A percentile compares a stretch with the other conserved stretches of the same genome.
Conservation (phyloP, 2,888 invertebrate species). For the Stenolophus ochropezus region DNA sequence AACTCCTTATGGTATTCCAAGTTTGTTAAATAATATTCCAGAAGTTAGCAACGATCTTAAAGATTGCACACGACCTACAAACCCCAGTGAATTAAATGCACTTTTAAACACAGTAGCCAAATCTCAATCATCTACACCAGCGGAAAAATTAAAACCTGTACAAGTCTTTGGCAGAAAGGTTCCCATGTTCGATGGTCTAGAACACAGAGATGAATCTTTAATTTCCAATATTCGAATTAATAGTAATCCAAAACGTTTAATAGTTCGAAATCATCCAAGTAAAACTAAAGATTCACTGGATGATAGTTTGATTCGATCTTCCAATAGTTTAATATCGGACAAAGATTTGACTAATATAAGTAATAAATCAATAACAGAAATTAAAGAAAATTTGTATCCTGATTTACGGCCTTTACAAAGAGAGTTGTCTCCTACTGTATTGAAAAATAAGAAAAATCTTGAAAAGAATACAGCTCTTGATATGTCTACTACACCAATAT, state of each 20-base stretch:
- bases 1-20: slow-evolving; percentile 91
- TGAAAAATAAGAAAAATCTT: slow-evolving; percentile 2
- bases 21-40: slow-evolving; percentile 82
- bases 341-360: slow-evolving; percentile 9
- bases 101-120: slow-evolving; percentile 66
- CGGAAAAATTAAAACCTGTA: slow-evolving; percentile 47
- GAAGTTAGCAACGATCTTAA: slow-evolving; percentile 38
- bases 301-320: slow-evolving; percentile 1
- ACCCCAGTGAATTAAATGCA: slow-evolving; percentile 69
- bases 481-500: slow-evolving; percentile 22
- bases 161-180: slow-evolving; percentile 52
- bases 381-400: slow-evolving; percentile 16
- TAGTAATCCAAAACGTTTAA: slow-evolving; percentile 50
- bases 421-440: neutral
- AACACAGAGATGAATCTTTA: slow-evolving; percentile 47
- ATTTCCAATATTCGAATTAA: slow-evolving; percentile 49
- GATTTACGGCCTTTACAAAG: slow-evolving; percentile 18
- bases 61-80: slow-evolving; percentile 65
- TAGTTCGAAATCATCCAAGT: slow-evolving; percentile 25
- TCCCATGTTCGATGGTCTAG: slow-evolving; percentile 55
- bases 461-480: neutral
- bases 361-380: slow-evolving; percentile 7
- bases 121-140: slow-evolving; percentile 15
- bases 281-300: slow-evolving; percentile 20
- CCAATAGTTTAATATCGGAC: neutral